A percentile compares a stretch with the other conserved stretches of the same genome.
Conservation (phyloP, 2,113 vertebrate genomes). For the Piprites chloris region DNA sequence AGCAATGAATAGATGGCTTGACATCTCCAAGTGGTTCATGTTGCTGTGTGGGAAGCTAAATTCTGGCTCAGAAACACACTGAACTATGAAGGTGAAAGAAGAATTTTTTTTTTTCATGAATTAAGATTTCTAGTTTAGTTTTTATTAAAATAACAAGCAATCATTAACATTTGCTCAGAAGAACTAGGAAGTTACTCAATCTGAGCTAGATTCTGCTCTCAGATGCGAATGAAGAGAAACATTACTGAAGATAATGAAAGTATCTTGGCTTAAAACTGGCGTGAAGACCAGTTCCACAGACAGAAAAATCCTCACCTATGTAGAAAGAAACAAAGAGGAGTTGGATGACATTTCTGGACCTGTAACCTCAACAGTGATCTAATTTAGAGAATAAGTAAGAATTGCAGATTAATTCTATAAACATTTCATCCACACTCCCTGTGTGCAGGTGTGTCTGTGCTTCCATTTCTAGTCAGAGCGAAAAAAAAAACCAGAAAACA, state of each 20-base stretch:
- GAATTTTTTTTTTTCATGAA: background rate
- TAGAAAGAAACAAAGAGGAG: background rate
- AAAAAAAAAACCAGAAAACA: background rate
- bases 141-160: background rate
- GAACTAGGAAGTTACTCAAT: background rate
- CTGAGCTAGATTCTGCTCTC: background rate
- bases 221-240: background rate
- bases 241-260: background rate
- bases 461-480: background rate
- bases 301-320: background rate
- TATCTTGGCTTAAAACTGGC: background rate
- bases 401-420: background rate
- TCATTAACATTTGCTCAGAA: background rate
- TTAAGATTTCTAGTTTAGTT: background rate
- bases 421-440: background rate
- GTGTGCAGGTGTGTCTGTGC: background rate
- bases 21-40: background rate
- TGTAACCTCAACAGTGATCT: background rate
- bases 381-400: background rate
- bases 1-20: background rate
- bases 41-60: background rate
- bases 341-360: background rate
- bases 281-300: background rate
- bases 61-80: background rate
- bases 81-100: background rate